Evolutionary conservation across 2,797 vertebrate species (phyloP).

Genomic region (Rhadinocentrus ornatus): DNA sequence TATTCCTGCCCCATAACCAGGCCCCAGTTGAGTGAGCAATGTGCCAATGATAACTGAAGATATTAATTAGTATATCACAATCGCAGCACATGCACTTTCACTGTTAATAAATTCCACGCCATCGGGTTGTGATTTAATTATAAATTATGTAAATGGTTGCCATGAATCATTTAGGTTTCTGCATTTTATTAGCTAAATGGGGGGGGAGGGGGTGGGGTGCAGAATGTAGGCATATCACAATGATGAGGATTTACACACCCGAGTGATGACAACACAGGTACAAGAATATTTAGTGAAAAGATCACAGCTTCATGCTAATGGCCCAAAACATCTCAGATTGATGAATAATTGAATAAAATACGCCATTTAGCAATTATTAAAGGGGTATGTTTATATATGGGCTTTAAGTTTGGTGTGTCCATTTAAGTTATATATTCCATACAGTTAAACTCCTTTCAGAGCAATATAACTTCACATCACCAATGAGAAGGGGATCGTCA

Average conservation of each 20-base stretch:
- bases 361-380: conserved; percentile 61
- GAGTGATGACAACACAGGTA: conserved; percentile 60
- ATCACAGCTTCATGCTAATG: conserved; percentile 68
- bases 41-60: conserved; percentile 86
- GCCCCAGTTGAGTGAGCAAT: conserved; percentile 84
- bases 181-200: conserved; percentile 84
- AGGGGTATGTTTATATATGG: conserved; percentile 51
- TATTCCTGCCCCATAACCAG: conserved; percentile 82
- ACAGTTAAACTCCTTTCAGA: not conserved
- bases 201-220: conserved; percentile 70
- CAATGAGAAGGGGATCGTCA: not conserved
- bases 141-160: conserved; percentile 89
- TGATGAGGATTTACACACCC: conserved; percentile 78
- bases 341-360: conserved; percentile 69
- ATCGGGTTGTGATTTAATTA: conserved; percentile 91
- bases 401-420: conserved; percentile 33
- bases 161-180: conserved; percentile 87
- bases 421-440: conserved; percentile 26
- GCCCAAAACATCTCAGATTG: conserved; percentile 60
- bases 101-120: conserved; percentile 91
- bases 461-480: not conserved
- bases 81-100: conserved; percentile 87
- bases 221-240: conserved; percentile 70
- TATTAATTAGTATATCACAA: conserved; percentile 89
- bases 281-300: conserved; percentile 67